Conservation (phyloP, 2,888 invertebrate genomes). For the Pandemis corylana region DNA sequence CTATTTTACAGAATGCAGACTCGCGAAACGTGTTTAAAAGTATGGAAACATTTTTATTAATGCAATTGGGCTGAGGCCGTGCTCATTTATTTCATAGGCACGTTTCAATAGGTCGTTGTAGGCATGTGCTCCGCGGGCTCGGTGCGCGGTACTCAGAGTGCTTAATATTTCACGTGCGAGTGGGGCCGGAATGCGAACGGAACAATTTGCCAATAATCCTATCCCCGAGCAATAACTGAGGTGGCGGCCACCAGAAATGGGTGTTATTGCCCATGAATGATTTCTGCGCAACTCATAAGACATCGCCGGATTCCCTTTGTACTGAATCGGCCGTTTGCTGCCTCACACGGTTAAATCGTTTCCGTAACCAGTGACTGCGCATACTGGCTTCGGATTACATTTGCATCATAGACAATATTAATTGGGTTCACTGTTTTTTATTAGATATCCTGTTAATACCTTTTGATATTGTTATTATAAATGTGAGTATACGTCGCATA, state of each 20-base stretch:
- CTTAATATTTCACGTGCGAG: constrained; percentile 80
- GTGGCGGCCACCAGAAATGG: constrained; percentile 75
- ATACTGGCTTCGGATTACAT: constrained; percentile 2
- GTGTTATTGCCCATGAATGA: constrained; percentile 78
- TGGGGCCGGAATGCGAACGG: constrained; percentile 75
- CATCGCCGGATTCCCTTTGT: constrained; percentile 33
- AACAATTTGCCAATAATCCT: constrained; percentile 84
- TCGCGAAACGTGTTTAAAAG: constrained; percentile 3
- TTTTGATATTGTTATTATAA: background rate
- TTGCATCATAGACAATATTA: background rate
- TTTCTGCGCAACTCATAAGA: constrained; percentile 56
- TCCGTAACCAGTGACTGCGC: background rate
- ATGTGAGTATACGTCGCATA: too few species aligned
- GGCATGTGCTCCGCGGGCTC: constrained; percentile 29
- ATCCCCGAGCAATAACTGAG: constrained; percentile 78
- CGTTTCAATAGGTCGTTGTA: constrained; percentile 41
- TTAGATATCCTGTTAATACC: background rate
- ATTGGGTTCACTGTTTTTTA: background rate
- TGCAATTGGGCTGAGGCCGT: constrained; percentile 24
- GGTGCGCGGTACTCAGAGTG: constrained; percentile 49
- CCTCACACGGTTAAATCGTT: constrained; percentile 3
- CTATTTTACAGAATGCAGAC: constrained; percentile 1
- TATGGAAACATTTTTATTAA: constrained; percentile 18
- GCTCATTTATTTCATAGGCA: constrained; percentile 39
- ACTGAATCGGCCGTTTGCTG: constrained; percentile 6